Evolutionary conservation across 1,140 invertebrate genomes (phyloP).

Genomic region (Drosophila kanapiae): DNA sequence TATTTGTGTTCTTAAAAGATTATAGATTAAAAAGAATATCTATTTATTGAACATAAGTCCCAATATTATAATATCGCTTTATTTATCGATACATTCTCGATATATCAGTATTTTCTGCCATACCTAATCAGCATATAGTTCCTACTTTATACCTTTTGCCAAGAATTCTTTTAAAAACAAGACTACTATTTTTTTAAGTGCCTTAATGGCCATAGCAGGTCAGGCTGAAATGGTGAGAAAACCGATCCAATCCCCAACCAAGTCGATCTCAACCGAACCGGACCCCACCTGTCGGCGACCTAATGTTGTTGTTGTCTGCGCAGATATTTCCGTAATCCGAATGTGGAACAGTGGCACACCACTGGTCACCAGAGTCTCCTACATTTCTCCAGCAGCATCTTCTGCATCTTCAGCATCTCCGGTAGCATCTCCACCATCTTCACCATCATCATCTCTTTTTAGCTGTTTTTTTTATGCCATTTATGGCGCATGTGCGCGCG

Average conservation of each 20-base stretch:
- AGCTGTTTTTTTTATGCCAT: slow-evolving; percentile 25
- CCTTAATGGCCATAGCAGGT: slow-evolving; percentile 37
- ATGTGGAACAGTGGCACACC: slow-evolving; percentile 81
- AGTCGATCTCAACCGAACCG: slow-evolving; percentile 21
- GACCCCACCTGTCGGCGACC: slow-evolving; percentile 71
- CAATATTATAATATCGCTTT: no score
- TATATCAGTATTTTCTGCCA: no score
- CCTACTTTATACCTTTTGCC: background rate
- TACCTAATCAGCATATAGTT: no score
- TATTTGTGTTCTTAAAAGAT: no score
- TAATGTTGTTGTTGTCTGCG: slow-evolving; percentile 15
- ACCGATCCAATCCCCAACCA: slow-evolving; percentile 30
- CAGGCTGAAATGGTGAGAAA: slow-evolving; percentile 64
- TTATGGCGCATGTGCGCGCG: slow-evolving; percentile 49
- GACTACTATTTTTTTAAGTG: background rate
- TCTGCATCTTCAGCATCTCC: slow-evolving; percentile 11
- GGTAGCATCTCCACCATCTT: background rate
- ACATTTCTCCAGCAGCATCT: slow-evolving; percentile 16
- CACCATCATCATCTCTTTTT: slow-evolving; percentile 16
- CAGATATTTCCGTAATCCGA: slow-evolving; percentile 78
- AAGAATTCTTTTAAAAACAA: background rate
- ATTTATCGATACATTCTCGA: no score
- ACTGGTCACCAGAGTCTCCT: slow-evolving; percentile 47
- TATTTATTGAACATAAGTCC: no score
- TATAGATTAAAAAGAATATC: no score